Evolutionary conservation across 2,888 invertebrate genomes (phyloP), one percentile per base, ranked within the genome.

Genomic region (Platycnemis pennipes): DNA sequence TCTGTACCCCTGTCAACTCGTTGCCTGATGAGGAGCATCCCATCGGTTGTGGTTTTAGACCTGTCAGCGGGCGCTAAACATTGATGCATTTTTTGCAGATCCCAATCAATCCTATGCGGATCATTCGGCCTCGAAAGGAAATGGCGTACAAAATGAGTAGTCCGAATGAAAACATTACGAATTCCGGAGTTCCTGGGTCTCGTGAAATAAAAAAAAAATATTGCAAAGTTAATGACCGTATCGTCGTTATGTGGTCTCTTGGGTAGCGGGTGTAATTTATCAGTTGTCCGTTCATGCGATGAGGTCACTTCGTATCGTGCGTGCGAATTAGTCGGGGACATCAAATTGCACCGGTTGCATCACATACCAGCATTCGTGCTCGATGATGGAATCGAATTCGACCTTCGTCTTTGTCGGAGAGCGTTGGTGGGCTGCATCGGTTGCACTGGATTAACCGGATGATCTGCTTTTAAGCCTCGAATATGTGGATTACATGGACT

Each of bases 391-490:
- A 26, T 8, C 31, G 37, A 31, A 11, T 11, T 4, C 37, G 77
- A 77, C 77, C 77, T 77, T 77, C 77, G 37, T 31, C 11, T 1
- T 37, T 77, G 77, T 77, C 77, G 77, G n/a, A 11, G 77, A 77
- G 77, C 77, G 77, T 77, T 77, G 77, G 37, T 0, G 69, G 69
- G 11, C 31, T 3, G 31, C 4, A 77, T 37, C 11, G 37, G 13
- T 37, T 77, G 77, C 77, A 63, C 63, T 63, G 63, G 63, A 63
- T 63, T 63, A 77, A 77, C 77, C 37, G 77, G 77, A 77, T n/a
- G n/a, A n/a, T 77, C 77, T 7, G 77, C 77, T 37, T n/a, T n/a
- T 37, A 16, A 1, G 37, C 77, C 77, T 31, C 37, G 77, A 13
- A 26, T 13, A n/a, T 63, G 63, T 63, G n/a, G 63, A n/a, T n/a